These are phyloP conservation scores for Carassius gibelio DNA, from an alignment of 2,113 vertebrate genomes.

Conservation along the genomic window DNA sequence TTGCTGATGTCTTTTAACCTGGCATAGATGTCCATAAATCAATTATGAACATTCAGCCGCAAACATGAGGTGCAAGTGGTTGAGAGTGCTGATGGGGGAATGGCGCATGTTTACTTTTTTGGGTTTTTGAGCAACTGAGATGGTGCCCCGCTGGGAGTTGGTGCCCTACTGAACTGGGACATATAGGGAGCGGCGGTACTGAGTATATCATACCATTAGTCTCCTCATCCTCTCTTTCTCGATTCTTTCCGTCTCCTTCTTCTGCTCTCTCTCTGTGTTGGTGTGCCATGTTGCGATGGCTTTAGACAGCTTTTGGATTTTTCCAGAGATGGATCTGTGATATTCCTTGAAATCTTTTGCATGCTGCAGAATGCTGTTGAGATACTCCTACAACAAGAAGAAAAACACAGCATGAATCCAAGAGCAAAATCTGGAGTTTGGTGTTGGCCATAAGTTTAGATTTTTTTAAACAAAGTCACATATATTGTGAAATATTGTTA, in stretches of 20 bases:
- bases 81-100: too few relatives aligned
- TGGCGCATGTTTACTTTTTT: too few relatives aligned
- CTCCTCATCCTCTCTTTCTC: constrained; percentile 98
- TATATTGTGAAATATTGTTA: not conserved
- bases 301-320: constrained; percentile 94
- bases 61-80: too few relatives aligned
- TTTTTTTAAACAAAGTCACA: not conserved
- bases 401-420: not conserved
- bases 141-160: too few relatives aligned
- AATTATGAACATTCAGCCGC: too few relatives aligned
- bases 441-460: not conserved
- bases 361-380: constrained; percentile 97
- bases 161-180: too few relatives aligned
- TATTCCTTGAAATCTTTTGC: constrained; percentile 99
- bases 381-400: constrained; percentile 84
- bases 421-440: not conserved
- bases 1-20: too few relatives aligned
- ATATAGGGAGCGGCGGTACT: too few relatives aligned
- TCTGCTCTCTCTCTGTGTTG: constrained; percentile 97
- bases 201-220: constrained; percentile 85
- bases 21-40: too few relatives aligned
- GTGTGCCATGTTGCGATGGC: constrained; percentile 96
- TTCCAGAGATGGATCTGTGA: constrained; percentile 92
- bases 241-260: constrained; percentile 96
- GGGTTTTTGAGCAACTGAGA: too few relatives aligned